Conservation (phyloP, 64 coral and sea anemone genomes). For the Pachyseris speciosa region DNA sequence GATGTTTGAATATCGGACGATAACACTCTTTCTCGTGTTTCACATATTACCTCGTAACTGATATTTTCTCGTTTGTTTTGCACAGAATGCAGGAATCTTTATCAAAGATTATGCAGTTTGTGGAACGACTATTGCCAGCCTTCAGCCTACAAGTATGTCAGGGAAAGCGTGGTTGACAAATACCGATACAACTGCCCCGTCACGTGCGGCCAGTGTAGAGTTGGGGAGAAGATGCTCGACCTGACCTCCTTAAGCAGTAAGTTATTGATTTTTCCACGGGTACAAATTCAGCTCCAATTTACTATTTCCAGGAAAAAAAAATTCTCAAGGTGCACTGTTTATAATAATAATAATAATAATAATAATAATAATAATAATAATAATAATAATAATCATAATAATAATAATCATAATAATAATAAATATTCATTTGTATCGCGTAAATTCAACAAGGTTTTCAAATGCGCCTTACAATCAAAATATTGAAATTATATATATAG, state of each 20-base stretch:
- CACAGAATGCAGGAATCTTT: slow-evolving; percentile 13
- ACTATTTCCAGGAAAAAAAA: not conserved
- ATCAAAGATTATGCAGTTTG: not conserved
- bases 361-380: too few relatives aligned
- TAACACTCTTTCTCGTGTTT: not conserved
- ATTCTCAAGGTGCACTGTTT: too few relatives aligned
- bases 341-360: too few relatives aligned
- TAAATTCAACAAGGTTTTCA: too few relatives aligned
- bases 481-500: too few relatives aligned
- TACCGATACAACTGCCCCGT: slow-evolving; percentile 14
- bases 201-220: not conserved
- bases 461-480: too few relatives aligned
- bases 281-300: too few relatives aligned
- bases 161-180: not conserved
- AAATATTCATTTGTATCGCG: too few relatives aligned
- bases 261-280: too few relatives aligned
- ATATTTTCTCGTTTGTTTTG: not conserved
- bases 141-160: slow-evolving; percentile 1
- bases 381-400: too few relatives aligned
- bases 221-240: not conserved
- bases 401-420: too few relatives aligned
- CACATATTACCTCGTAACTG: not conserved
- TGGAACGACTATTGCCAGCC: slow-evolving; percentile 1
- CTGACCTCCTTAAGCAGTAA: not conserved
- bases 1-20: too few relatives aligned